Base-by-base conservation (phyloP, 1,140 invertebrate genomes). In the Brachionus sp. region DNA sequence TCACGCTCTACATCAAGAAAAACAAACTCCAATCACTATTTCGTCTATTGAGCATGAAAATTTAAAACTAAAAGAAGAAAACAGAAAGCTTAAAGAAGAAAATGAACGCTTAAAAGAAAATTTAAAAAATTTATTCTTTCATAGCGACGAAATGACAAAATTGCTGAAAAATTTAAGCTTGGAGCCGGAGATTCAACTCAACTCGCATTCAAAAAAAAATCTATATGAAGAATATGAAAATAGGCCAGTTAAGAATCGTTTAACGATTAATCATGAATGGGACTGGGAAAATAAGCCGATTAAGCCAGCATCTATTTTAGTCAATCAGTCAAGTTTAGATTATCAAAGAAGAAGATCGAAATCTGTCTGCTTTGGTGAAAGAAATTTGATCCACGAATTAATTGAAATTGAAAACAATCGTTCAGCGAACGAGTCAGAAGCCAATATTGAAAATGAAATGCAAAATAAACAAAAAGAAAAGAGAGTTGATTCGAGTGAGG, bases 371-470 rank as follows among this genome's bases (percentile, higher is more conserved):
- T 75, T 75, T 16, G 70, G 70, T 23, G 70, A 75, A 44, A 46
- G 33, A 75, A 75, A 75, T 29, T 46, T 46, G n/a, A 75, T 75
- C n/a, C 42, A 75, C 29, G 70, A 75, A 46, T 12, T 75, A 33
- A 46, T 44, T 75, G 70, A 75, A 19, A 75, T 70, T 37, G 66
- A 70, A 39, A 70, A 66, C 4, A 66, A 70, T 70, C 66, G 70
- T 13, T 46, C 70, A 5, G 10, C 39, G 7, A 25, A 44, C 19
- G n/a, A 73, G n/a, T 6, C 68, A 25, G 19, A 46, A 16, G 23
- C 6, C 9, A 75, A 25, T 12, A 16, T 46, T 7, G 70, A 75
- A 75, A 2, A 16, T 25, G 6, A 44, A 75, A 23, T 39, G 19
- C 5, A 19, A 42, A 35, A 73, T 7, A 42, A 16, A 73, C 6